A percentile compares a stretch with the other conserved stretches of the same genome.
These are phyloP conservation scores for Rutilus rutilus DNA, from an alignment of 2,113 vertebrate genomes.

Conservation along the genomic window DNA sequence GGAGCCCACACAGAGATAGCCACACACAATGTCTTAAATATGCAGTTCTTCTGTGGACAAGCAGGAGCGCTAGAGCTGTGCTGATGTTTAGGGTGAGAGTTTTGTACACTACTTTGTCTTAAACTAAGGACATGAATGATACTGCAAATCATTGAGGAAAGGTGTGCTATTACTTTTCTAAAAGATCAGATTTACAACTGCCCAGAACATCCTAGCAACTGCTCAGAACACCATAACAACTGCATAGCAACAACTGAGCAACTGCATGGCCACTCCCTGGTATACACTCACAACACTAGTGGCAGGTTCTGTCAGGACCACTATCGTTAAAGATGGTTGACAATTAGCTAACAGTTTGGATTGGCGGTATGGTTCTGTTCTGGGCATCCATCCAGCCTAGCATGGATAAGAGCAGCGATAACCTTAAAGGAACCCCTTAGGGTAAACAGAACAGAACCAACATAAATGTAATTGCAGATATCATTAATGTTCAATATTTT, in stretches of 20 bases:
- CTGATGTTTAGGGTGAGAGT: background rate
- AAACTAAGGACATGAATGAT: background rate
- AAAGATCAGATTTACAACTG: background rate
- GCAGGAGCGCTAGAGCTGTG: conserved; percentile 1
- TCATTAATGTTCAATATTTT: no score
- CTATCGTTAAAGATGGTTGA: no score
- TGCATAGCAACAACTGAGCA: background rate
- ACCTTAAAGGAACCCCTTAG: no score
- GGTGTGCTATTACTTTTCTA: background rate
- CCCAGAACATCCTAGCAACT: background rate
- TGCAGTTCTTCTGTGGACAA: conserved; percentile 16
- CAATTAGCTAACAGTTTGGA: no score
- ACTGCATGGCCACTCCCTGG: background rate
- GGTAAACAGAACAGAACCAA: no score
- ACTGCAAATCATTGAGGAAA: background rate
- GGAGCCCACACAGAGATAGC: conserved; percentile 53
- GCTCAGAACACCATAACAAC: background rate
- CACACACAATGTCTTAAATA: conserved; percentile 10
- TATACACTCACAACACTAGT: background rate
- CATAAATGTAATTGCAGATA: no score
- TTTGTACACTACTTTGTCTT: background rate
- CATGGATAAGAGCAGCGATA: no score
- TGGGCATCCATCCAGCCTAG: no score
- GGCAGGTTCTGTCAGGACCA: no score
- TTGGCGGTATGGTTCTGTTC: no score